phyloP scores from a whole-genome alignment of 2,797 vertebrate genomes.

The Menidia menidia region DNA sequence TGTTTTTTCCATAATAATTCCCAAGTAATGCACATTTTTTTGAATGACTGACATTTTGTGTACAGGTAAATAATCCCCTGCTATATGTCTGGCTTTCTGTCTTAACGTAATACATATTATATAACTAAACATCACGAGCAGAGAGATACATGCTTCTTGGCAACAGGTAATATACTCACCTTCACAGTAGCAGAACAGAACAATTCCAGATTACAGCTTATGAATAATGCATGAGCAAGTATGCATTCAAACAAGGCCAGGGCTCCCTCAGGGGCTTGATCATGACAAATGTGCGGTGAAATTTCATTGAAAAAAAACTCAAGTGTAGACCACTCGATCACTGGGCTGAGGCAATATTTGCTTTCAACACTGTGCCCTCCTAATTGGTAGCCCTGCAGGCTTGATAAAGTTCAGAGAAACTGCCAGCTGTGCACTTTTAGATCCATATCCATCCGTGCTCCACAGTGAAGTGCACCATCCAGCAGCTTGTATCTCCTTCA shows the following conservation, averaged over 20 bases:
- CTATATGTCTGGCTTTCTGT: conserved; percentile 24
- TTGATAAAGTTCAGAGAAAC: conserved; percentile 37
- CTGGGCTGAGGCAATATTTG: conserved; percentile 24
- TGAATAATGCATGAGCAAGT: conserved; percentile 34
- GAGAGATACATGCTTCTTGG: conserved; percentile 27
- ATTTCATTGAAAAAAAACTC: conserved; percentile 18
- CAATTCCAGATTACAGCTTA: conserved; percentile 7
- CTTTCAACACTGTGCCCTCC: conserved; percentile 7
- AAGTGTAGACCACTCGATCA: conserved; percentile 15
- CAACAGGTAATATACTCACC: conserved; percentile 48
- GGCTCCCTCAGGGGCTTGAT: background rate
- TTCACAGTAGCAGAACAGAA: conserved; percentile 17
- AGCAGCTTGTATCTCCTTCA: too few species aligned
- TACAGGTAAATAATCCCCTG: conserved; percentile 50
- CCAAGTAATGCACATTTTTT: conserved; percentile 11
- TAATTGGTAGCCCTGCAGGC: conserved; percentile 34
- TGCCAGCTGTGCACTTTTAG: conserved; percentile 22
- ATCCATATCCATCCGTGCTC: conserved; percentile 20
- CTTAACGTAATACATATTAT: conserved; percentile 28
- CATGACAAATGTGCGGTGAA: conserved; percentile 10
- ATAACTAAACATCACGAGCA: conserved; percentile 46
- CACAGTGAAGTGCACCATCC: background rate
- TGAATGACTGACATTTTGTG: conserved; percentile 10
- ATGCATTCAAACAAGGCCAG: conserved; percentile 4
- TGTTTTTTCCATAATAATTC: conserved; percentile 27